phyloP scores from a whole-genome alignment of 2,888 invertebrate genomes.

The Axea sp. region DNA sequence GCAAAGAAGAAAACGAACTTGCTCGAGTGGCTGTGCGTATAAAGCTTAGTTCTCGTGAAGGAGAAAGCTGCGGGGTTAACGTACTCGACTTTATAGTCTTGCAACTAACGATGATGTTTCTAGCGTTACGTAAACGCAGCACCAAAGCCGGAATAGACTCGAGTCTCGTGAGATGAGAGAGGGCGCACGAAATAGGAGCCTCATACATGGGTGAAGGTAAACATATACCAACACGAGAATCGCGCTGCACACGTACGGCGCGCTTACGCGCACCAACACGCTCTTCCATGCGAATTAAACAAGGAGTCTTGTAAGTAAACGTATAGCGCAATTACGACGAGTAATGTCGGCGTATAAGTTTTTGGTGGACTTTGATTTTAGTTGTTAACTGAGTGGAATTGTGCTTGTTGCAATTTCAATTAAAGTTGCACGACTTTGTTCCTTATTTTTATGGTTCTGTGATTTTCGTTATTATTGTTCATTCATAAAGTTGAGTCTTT shows the following conservation, averaged over 20 bases:
- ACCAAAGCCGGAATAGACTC: slow-evolving; percentile 61
- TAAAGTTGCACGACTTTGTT: no score
- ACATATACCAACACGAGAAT: slow-evolving; percentile 8
- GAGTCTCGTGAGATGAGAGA: slow-evolving; percentile 56
- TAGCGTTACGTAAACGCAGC: slow-evolving; percentile 68
- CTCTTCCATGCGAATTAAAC: slow-evolving; percentile 16
- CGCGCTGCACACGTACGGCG: background rate
- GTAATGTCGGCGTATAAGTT: slow-evolving; percentile 1
- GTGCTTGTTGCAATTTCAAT: no score
- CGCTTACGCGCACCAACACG: background rate
- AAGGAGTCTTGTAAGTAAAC: slow-evolving; percentile 20
- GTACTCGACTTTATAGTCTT: slow-evolving; percentile 69
- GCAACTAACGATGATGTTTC: slow-evolving; percentile 71
- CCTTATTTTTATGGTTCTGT: no score
- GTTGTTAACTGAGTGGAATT: slow-evolving; percentile 9
- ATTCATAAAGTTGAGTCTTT: no score
- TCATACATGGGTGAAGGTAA: slow-evolving; percentile 42
- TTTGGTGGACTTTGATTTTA: slow-evolving; percentile 9
- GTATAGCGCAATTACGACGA: slow-evolving; percentile 18
- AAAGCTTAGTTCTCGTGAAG: slow-evolving; percentile 60
- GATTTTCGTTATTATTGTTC: no score
- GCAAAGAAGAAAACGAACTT: slow-evolving; percentile 59
- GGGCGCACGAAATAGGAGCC: slow-evolving; percentile 49
- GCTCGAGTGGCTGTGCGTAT: slow-evolving; percentile 62
- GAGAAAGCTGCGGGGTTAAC: slow-evolving; percentile 70